Base-by-base conservation (phyloP, 2,888 invertebrate species). In the Metalampra italica region DNA sequence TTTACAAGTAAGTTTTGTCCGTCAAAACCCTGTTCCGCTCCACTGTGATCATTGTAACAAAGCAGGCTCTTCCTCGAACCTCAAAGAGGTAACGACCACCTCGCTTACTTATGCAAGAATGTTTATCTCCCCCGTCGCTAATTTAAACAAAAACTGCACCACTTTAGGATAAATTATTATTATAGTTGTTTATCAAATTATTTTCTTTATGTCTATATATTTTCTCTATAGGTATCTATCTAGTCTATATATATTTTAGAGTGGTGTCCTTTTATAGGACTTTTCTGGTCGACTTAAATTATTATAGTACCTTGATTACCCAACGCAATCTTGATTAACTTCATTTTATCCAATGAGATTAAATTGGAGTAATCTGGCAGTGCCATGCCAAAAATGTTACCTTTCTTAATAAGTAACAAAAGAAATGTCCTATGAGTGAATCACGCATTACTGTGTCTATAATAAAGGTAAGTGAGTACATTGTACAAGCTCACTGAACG, bases 41-140 rank as follows among this genome's bases (percentile, higher is more conserved):
- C 51, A 51, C 51, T 42, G 51, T 51, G 51, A n/a, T 34, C 37
- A 51, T 51, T 48, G 14, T 29, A 51, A 40, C 47, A 30, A 48
- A 43, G 43, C 37, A 43, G 39, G 51, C 51, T 37, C 42, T 50
- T 55, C 45, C 38, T 53, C 47, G 30, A 55, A 54, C 55, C 49
- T 54, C 51, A 55, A 61, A 57, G 55, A 57, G 54, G 56, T 57
- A 60, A 59, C 54, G 57, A 59, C 54, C 55, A 37, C 46, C 49
- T 47, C 53, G 49, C 48, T 54, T 56, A 54, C 55, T 58, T 60
- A 57, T 59, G 56, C 56, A 57, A 53, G 54, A 46, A 42, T 45
- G 46, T 48, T 43, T 38, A 45, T 14, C 47, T 12, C 37, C 40
- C 32, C n/a, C 9, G 4, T 12, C 14, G 14, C 7, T 45, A 37